Base-by-base conservation (phyloP, 2,113 vertebrate species). In the Pseudorhombus dupliciocellatus region DNA sequence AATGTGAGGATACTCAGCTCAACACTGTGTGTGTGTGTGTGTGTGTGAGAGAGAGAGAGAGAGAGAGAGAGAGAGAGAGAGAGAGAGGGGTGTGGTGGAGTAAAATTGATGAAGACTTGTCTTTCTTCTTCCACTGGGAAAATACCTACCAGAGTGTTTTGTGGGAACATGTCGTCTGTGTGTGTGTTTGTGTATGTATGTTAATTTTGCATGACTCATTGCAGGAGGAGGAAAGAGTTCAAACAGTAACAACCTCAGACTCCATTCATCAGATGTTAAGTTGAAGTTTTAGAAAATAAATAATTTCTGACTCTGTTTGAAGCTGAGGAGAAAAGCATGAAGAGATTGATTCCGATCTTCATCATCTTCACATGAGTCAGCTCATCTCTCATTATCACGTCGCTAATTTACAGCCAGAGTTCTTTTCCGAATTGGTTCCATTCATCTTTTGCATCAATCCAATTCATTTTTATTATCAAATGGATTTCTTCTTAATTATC, bases 141-240 rank as follows among this genome's bases (percentile, higher is more conserved):
- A 58, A 7, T 58, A 37, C 20, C 55, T 46, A 14, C 46, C 52
- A 52, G 46, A 30, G 21, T 67, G 10, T 54, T 24, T 69, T 31
- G 54, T 26, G 26, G 20, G 15, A 59, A 18, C 21, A 37, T 37
- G 15, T 24, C 51, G 46, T 48, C 18, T 48, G 46, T 48, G 46
- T 48, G 20, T 9, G 25, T 6, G 21, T 52, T n/a, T 52, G 50
- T 52, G 50, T 52, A 21, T 52, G 50, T 52, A 21, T 50, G 46
- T 50, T 20, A 53, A 86, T 51, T 24, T 77, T 26, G 52, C 55
- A 68, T 79, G 75, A 81, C 25, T 77, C 65, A 81, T 59, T 51
- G 21, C 30, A 73, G 54, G 6, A 73, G 42, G 69, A 37, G 75
- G 52, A 74, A 54, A 76, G 65, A 75, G 42, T 63, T 83, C 67